Evolutionary conservation across 2,113 vertebrate genomes (phyloP).

Genomic region (Xenopus laevis): DNA sequence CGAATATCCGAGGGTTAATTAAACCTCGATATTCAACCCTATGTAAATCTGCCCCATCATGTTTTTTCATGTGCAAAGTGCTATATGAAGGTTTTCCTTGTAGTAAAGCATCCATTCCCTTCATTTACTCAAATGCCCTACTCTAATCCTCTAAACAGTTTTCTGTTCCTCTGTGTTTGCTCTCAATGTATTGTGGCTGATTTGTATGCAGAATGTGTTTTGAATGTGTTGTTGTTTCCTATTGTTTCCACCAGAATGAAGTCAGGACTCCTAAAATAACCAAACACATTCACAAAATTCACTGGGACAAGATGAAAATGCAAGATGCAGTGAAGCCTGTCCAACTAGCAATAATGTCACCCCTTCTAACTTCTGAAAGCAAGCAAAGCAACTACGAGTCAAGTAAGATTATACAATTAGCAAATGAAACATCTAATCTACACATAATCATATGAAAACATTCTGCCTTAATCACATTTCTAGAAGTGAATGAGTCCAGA

Average conservation of each 20-base stretch:
- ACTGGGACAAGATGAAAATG: conserved; percentile 68
- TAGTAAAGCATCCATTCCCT: no score
- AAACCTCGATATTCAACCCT: no score
- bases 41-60: no score
- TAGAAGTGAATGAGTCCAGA: no score
- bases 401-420: conserved; percentile 63
- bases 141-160: no score
- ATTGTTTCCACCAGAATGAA: conserved; percentile 66
- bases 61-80: no score
- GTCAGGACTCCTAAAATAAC: conserved; percentile 86
- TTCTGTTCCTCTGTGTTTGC: no score
- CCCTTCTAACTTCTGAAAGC: conserved; percentile 60
- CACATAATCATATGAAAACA: background rate
- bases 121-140: no score
- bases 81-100: no score
- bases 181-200: background rate
- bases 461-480: background rate
- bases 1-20: no score
- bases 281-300: conserved; percentile 72
- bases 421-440: background rate
- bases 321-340: conserved; percentile 79
- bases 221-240: conserved; percentile 3
- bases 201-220: conserved; percentile 24
- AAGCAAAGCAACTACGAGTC: conserved; percentile 67
- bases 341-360: conserved; percentile 80